Conservation (phyloP, 2,113 vertebrate genomes). For the Phyllostomus hastatus region DNA sequence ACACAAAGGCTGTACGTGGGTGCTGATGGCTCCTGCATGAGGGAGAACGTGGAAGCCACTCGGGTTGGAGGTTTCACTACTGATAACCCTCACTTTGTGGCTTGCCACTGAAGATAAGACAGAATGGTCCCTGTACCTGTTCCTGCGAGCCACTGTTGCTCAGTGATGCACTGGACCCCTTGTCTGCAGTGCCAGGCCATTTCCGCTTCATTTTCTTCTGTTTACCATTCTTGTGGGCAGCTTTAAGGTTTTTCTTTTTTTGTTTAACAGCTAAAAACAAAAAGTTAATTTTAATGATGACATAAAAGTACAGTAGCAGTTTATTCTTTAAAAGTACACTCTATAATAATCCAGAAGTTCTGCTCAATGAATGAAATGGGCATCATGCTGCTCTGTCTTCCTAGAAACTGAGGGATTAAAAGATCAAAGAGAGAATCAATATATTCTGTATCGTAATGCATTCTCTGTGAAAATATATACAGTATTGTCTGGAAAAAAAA, state of each 20-base stretch:
- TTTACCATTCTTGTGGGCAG: constrained; percentile 89
- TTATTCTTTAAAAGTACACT: neutral
- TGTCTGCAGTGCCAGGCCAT: constrained; percentile 86
- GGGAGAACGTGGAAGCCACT: neutral
- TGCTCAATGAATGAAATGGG: neutral
- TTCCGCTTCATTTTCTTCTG: constrained; percentile 93
- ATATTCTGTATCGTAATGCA: neutral
- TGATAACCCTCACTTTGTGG: accelerated
- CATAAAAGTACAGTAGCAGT: neutral
- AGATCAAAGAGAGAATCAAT: neutral
- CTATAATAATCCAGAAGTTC: neutral
- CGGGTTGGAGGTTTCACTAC: accelerated
- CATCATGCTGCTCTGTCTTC: neutral
- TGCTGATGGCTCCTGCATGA: neutral
- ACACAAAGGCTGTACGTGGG: neutral
- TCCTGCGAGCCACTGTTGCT: constrained; percentile 79
- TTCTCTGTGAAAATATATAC: neutral
- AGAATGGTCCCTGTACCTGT: constrained; percentile 51
- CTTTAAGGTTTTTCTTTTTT: constrained; percentile 86
- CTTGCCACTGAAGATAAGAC: neutral
- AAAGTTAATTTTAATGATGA: constrained; percentile 35
- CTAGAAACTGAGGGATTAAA: neutral
- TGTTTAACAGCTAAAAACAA: constrained; percentile 85
- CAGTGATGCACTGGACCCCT: constrained; percentile 67
- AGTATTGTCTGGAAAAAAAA: neutral